Percentiles rank a stretch among this genome's conserved stretches.
Evolutionary conservation across 2,797 vertebrate species (phyloP).

Genomic region (Manis pentadactyla): DNA sequence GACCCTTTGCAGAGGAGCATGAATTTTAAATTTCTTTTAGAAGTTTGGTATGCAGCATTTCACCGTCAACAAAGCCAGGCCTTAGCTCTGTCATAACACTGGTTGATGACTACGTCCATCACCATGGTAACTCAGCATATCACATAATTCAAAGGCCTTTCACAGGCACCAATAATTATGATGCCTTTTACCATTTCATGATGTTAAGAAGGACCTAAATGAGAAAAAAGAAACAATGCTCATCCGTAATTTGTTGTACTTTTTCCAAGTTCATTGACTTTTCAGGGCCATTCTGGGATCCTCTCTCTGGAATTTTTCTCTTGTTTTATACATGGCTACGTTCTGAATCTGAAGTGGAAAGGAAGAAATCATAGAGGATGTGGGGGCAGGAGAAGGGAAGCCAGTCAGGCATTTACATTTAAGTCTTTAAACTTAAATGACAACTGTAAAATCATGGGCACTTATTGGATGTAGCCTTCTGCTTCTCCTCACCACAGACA

Average conservation of each 20-base stretch:
- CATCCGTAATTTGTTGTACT: background rate
- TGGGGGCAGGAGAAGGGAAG: background rate
- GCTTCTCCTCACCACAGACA: background rate
- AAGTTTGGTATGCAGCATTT: conserved; percentile 47
- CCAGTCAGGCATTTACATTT: background rate
- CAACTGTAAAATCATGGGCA: background rate
- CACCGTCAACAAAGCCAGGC: conserved; percentile 30
- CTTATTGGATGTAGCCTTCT: background rate
- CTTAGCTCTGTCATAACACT: conserved; percentile 29
- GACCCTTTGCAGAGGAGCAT: background rate
- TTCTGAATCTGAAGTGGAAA: background rate
- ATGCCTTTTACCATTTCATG: conserved; percentile 37
- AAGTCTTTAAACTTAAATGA: background rate
- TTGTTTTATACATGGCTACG: background rate
- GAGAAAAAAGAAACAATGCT: background rate
- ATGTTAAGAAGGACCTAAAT: conserved; percentile 41
- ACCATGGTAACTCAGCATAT: conserved; percentile 37
- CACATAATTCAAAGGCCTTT: conserved; percentile 54
- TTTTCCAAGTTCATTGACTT: conserved; percentile 41
- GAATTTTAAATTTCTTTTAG: conserved; percentile 17
- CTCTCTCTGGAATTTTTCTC: conserved; percentile 2
- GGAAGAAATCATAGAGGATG: background rate
- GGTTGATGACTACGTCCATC: background rate
- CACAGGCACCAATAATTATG: conserved; percentile 45
- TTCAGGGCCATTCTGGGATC: background rate